Conservation (phyloP, 2,113 vertebrate species). For the Toxostoma redivivum region DNA sequence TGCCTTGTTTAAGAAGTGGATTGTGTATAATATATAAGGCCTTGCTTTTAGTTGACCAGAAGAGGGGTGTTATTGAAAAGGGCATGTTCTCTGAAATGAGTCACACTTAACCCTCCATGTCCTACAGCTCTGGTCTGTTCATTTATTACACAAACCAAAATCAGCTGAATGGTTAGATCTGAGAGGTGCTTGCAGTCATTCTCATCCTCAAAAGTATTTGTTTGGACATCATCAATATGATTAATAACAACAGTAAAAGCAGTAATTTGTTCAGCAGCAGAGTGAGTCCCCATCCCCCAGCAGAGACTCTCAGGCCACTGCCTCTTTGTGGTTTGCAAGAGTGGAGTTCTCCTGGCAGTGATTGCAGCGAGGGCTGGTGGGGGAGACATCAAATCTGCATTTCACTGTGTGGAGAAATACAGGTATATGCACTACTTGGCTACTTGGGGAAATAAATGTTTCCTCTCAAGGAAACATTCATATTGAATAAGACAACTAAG, state of each 20-base stretch:
- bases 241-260: neutral
- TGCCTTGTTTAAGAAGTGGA: constrained; percentile 65
- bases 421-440: neutral
- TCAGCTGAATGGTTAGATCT: neutral
- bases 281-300: neutral
- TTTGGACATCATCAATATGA: neutral
- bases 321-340: rapidly evolving
- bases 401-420: neutral
- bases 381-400: neutral
- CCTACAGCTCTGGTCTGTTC: neutral
- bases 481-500: neutral
- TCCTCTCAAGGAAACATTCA: neutral
- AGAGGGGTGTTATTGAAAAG: constrained; percentile 13
- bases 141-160: neutral
- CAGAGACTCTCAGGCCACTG: rapidly evolving
- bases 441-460: neutral
- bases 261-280: neutral
- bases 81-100: neutral
- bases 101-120: neutral
- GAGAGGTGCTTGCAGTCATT: neutral
- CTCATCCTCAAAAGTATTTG: neutral
- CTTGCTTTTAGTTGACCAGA: constrained; percentile 37
- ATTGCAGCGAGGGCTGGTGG: neutral
- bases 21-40: constrained; percentile 45
- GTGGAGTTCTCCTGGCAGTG: rapidly evolving